Conservation (phyloP, 2,888 invertebrate genomes). For the Chirona hameri region DNA sequence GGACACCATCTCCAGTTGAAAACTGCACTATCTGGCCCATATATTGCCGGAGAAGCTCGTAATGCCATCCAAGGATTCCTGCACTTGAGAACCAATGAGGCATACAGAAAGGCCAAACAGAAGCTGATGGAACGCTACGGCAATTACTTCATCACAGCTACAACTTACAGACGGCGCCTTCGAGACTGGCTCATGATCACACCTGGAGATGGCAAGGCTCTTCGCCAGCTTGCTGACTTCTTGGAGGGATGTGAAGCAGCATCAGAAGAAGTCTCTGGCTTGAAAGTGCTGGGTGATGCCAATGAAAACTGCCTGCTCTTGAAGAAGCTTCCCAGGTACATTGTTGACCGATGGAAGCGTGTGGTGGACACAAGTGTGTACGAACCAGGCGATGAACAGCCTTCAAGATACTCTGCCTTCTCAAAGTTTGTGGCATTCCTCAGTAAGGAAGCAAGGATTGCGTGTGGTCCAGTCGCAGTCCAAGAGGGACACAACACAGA, state of each 20-base stretch:
- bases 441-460: background rate
- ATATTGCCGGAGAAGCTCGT: too few relatives aligned
- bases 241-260: too few relatives aligned
- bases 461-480: background rate
- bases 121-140: too few relatives aligned
- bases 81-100: too few relatives aligned
- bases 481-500: background rate
- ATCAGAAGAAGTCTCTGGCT: background rate
- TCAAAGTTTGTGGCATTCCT: background rate
- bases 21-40: too few relatives aligned
- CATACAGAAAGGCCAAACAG: too few relatives aligned
- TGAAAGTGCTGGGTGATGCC: background rate
- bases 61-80: too few relatives aligned
- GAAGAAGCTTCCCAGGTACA: background rate
- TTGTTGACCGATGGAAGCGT: background rate
- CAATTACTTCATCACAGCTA: background rate
- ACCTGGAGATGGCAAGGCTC: too few relatives aligned
- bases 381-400: background rate
- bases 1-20: too few relatives aligned
- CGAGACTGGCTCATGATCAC: too few relatives aligned
- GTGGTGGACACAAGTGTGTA: background rate
- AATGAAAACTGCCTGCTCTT: background rate
- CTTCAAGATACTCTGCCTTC: background rate
- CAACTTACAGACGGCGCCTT: background rate
- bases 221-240: too few relatives aligned